Evolutionary conservation across 1,140 invertebrate species (phyloP).

Genomic region (Bradynema listronoti): DNA sequence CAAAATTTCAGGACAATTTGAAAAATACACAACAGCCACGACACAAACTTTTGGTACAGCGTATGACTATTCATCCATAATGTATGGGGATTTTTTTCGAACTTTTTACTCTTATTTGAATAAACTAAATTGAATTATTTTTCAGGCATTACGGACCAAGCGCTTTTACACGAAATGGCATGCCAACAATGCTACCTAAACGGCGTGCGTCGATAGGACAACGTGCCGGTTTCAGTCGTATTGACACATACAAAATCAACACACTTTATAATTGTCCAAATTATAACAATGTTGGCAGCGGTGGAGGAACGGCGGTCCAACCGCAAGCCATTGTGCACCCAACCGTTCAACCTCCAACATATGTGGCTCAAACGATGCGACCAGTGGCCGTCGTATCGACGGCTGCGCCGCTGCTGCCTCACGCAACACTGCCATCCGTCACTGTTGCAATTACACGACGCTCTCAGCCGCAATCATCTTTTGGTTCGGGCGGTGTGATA

Average conservation of each 20-base stretch:
- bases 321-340: no score
- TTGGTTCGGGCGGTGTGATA: background rate
- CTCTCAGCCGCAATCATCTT: slow-evolving; percentile 16
- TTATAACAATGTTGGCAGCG: no score
- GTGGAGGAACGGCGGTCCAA: no score
- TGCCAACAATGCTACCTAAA: slow-evolving; percentile 58
- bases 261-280: slow-evolving; percentile 26
- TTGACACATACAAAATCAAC: slow-evolving; percentile 61
- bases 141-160: slow-evolving; percentile 60
- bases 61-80: slow-evolving; percentile 61
- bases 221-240: slow-evolving; percentile 58
- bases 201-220: slow-evolving; percentile 59
- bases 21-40: slow-evolving; percentile 56
- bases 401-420: no score
- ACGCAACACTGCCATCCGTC: slow-evolving; percentile 9
- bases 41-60: slow-evolving; percentile 55
- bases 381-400: no score
- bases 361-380: no score
- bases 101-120: no score
- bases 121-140: no score
- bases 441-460: slow-evolving; percentile 1
- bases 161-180: slow-evolving; percentile 58
- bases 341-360: no score
- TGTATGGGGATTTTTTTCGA: no score
- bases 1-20: slow-evolving; percentile 46